Evolutionary conservation across 1,140 invertebrate genomes (phyloP).

Genomic region (Drosophila albomicans): DNA sequence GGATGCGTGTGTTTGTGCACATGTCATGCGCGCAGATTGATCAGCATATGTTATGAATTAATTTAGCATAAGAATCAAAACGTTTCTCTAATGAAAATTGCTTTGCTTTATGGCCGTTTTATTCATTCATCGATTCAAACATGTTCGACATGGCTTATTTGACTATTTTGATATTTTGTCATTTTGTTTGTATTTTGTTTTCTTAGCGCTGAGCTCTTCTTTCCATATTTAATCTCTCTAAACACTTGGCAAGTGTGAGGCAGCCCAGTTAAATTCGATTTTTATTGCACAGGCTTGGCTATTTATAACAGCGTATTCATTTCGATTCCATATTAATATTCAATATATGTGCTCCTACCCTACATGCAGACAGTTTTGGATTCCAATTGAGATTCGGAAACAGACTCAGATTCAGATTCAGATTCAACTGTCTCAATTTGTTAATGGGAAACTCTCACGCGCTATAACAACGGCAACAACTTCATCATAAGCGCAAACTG

Average conservation of each 20-base stretch:
- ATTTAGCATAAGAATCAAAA: slow-evolving; percentile 79
- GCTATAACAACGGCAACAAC: slow-evolving; percentile 36
- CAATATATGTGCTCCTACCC: slow-evolving; percentile 33
- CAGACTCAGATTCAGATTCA: slow-evolving; percentile 11
- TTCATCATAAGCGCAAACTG: slow-evolving; percentile 55
- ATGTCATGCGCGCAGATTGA: slow-evolving; percentile 62
- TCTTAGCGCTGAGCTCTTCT: background rate
- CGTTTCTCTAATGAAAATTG: slow-evolving; percentile 78
- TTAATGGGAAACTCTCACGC: slow-evolving; percentile 71
- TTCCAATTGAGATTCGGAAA: slow-evolving; percentile 26
- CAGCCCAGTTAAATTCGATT: slow-evolving; percentile 29
- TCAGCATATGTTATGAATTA: slow-evolving; percentile 72
- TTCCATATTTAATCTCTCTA: slow-evolving; percentile 23
- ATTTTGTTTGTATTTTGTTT: background rate
- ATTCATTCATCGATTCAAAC: slow-evolving; percentile 68
- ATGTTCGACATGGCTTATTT: slow-evolving; percentile 71
- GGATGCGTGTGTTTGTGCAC: slow-evolving; percentile 16
- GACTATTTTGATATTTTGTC: slow-evolving; percentile 53
- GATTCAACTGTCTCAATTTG: slow-evolving; percentile 52
- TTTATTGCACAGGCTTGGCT: slow-evolving; percentile 45
- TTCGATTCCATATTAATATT: slow-evolving; percentile 43
- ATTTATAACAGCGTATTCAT: slow-evolving; percentile 39
- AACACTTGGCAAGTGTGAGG: slow-evolving; percentile 34
- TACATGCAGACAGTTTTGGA: slow-evolving; percentile 29
- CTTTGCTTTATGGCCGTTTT: slow-evolving; percentile 57